Conservation (phyloP, 2,888 invertebrate genomes). For the Cabera pusaria region DNA sequence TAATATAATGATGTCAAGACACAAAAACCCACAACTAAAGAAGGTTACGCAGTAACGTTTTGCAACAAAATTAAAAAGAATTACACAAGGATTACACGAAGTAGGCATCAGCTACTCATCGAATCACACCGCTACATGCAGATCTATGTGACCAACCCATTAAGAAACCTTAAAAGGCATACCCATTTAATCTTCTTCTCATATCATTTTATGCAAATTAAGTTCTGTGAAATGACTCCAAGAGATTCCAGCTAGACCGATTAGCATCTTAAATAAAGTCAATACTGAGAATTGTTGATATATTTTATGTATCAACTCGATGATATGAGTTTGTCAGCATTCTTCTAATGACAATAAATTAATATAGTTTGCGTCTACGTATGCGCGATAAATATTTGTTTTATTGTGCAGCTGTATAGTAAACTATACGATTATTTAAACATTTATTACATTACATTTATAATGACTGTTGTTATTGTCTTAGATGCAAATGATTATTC, state of each 20-base stretch:
- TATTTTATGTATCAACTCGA: constrained; percentile 4
- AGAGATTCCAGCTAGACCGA: constrained; percentile 28
- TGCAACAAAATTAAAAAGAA: constrained; percentile 8
- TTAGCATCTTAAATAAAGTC: constrained; percentile 18
- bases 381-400: too few species aligned
- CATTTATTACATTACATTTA: too few species aligned
- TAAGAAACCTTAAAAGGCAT: constrained; percentile 34
- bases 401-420: too few species aligned
- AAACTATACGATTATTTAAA: too few species aligned
- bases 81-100: constrained; percentile 8
- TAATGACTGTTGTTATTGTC: too few species aligned
- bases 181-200: constrained; percentile 29
- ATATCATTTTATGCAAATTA: constrained; percentile 40
- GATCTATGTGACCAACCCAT: constrained; percentile 7
- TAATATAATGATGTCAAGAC: constrained; percentile 16
- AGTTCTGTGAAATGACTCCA: constrained; percentile 32
- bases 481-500: too few species aligned
- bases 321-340: constrained; percentile 4
- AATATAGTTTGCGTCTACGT: too few species aligned
- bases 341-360: too few species aligned
- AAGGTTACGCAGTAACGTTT: constrained; percentile 11
- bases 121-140: too few species aligned
- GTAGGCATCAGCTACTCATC: constrained; percentile 1
- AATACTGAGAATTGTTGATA: constrained; percentile 14
- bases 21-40: constrained; percentile 10